Base-by-base conservation (phyloP, 2,797 vertebrate species). In the Aselliscus stoliczkanus region DNA sequence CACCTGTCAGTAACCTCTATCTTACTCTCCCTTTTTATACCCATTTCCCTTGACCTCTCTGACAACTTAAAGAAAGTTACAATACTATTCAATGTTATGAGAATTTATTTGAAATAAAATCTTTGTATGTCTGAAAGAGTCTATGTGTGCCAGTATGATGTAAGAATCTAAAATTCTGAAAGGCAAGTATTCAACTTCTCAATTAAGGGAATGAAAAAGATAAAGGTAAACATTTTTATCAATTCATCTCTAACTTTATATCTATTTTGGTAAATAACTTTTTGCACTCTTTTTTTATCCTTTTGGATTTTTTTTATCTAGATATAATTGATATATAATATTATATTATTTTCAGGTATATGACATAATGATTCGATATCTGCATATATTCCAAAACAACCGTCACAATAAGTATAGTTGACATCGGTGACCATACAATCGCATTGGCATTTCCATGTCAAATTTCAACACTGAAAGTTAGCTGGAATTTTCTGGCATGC, bases 61-160 rank as follows among this genome's bases (percentile, higher is more conserved):
- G n/a, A n/a, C 42, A 92, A 72, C n/a, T 21, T 75, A 64, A 60
- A 54, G 34, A 75, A 89, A 83, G 31, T 88, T 62, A 60, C 6
- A 81, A 54, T 85, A 69, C 37, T 70, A 34, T 37, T 73, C 31
- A 81, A 73, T n/a, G 18, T 60, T 23, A 56, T n/a, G 5, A 65
- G 15, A 88, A 88, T 80, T 79, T 85, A 85, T 85, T 85, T 85
- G 7, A 60, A 85, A 77, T 65, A 75, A 90, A 92, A 58, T 56
- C 17, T 90, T 67, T 29, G 11, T 25, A 23, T 34, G 3, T 47
- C 11, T 73, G 13, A 54, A 50, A 42, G 4, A 86, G 15, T 87
- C 80, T 79, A 0, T 56, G 42, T 56, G 7, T 62, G 17, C 56
- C 29, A 47, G 17, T 58, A 3, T 92, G 77, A 80, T 52, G 17